phyloP scores from a whole-genome alignment of 2,113 vertebrate species.

The Odontophorus gujanensis region DNA sequence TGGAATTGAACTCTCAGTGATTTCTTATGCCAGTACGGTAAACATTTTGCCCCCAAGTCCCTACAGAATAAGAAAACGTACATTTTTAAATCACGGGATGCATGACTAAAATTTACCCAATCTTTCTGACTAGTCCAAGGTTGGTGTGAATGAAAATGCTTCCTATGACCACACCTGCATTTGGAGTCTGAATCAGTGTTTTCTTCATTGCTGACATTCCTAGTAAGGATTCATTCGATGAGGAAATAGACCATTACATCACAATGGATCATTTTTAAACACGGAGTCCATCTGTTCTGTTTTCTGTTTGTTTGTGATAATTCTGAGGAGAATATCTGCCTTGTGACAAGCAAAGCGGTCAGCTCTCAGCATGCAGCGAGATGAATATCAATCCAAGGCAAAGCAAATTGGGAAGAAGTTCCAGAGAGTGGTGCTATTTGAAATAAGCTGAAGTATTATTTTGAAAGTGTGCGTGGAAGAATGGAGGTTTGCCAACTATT shows the following conservation, averaged over 20 bases:
- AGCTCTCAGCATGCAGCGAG: not conserved
- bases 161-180: not conserved
- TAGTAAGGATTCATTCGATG: not conserved
- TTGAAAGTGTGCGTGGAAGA: constrained; percentile 40
- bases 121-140: not conserved
- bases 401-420: constrained; percentile 22
- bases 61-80: not conserved
- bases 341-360: constrained; percentile 6
- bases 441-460: constrained; percentile 47
- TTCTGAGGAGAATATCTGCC: constrained; percentile 12
- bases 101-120: not conserved
- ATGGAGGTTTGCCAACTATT: constrained; percentile 42
- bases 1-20: not conserved
- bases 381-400: constrained; percentile 23
- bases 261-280: not conserved
- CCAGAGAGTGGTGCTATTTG: constrained; percentile 43
- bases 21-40: not conserved
- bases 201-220: constrained; percentile 15
- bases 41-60: not conserved
- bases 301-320: not conserved
- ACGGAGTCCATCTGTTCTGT: not conserved
- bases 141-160: not conserved
- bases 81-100: not conserved
- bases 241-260: constrained; percentile 11
- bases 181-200: not conserved